Conservation (phyloP, 2,113 vertebrate species). For the Theristicus caerulescens region DNA sequence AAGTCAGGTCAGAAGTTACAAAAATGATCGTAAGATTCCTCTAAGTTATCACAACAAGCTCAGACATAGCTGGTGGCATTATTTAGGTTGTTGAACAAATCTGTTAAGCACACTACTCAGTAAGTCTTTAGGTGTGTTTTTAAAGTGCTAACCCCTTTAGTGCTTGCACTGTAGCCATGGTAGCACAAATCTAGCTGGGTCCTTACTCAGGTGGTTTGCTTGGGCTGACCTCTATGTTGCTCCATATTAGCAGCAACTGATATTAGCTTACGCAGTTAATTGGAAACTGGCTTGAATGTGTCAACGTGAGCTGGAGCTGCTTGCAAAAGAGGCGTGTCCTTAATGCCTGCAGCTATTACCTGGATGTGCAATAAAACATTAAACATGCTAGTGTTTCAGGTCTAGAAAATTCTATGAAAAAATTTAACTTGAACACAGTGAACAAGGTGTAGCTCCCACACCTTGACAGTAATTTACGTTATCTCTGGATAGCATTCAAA, state of each 20-base stretch:
- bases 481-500: neutral
- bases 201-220: neutral
- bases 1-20: neutral
- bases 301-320: neutral
- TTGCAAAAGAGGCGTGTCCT: neutral
- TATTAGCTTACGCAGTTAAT: neutral
- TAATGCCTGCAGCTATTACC: neutral
- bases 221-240: neutral
- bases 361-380: neutral
- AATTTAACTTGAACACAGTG: neutral
- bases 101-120: neutral
- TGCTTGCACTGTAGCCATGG: neutral
- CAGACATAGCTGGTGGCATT: neutral
- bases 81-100: neutral
- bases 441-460: neutral
- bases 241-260: neutral
- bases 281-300: neutral
- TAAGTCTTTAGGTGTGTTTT: neutral
- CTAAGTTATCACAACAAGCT: neutral
- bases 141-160: neutral
- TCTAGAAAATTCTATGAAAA: neutral
- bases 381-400: neutral
- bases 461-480: neutral
- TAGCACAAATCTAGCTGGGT: neutral
- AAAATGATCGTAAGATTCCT: neutral